These are phyloP conservation scores for Cataglyphis cursor DNA, from an alignment of 2,888 invertebrate species.

Conservation along the genomic window DNA sequence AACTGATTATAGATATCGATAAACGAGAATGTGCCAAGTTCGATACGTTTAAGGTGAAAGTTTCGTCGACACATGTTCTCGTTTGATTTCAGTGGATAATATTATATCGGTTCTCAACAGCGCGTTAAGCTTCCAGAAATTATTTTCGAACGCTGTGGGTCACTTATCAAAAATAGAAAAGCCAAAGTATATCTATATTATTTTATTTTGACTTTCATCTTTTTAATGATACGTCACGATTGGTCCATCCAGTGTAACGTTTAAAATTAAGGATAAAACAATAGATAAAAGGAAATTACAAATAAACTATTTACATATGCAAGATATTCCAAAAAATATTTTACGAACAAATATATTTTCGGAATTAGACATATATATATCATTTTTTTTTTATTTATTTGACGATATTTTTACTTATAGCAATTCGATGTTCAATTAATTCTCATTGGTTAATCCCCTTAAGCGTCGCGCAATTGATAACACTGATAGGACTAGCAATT, in stretches of 20 bases:
- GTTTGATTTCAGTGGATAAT: neutral
- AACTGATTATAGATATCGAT: constrained; percentile 9
- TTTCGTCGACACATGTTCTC: constrained; percentile 8
- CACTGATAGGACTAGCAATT: neutral
- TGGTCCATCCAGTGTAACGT: neutral
- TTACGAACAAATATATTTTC: neutral
- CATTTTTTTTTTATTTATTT: neutral
- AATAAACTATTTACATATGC: neutral
- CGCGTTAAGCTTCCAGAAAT: neutral
- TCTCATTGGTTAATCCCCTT: neutral
- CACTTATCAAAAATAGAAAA: neutral
- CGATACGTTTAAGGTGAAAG: constrained; percentile 24
- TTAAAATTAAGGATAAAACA: neutral
- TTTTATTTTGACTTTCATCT: neutral
- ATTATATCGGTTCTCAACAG: neutral
- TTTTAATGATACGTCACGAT: neutral
- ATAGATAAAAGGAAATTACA: neutral
- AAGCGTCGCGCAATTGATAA: neutral
- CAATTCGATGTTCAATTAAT: neutral
- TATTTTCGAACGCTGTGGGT: neutral
- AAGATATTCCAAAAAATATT: neutral
- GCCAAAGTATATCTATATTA: neutral
- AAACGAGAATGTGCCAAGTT: constrained; percentile 3
- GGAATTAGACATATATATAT: neutral
- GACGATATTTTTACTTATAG: neutral